Evolutionary conservation across 92 coral and sea anemone genomes (phyloP).

Genomic region (Actinostola sp.): DNA sequence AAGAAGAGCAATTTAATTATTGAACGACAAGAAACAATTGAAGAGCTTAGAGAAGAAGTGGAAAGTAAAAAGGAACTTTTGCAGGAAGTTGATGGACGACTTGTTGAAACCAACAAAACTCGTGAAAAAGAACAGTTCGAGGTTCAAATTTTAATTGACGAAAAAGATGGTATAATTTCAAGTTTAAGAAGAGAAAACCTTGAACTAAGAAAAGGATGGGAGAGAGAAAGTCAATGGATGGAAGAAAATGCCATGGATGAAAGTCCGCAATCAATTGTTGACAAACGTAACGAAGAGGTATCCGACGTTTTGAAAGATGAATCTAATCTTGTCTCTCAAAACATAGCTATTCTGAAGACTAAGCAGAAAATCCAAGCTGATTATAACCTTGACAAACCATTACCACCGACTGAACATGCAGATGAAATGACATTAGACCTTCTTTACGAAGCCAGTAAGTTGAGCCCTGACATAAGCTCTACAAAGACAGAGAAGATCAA

Average conservation of each 20-base stretch:
- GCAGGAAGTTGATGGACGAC: slow-evolving; percentile 33
- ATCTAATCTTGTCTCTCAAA: slow-evolving; percentile 7
- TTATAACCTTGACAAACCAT: slow-evolving; percentile 23
- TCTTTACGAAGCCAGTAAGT: slow-evolving; percentile 9
- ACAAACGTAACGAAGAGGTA: neutral
- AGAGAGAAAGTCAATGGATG: slow-evolving; percentile 50
- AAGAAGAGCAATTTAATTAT: slow-evolving; percentile 26
- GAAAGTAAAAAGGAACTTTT: slow-evolving; percentile 34
- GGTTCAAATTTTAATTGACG: slow-evolving; percentile 29
- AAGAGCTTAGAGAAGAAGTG: slow-evolving; percentile 41
- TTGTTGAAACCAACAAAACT: slow-evolving; percentile 26
- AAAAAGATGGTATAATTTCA: slow-evolving; percentile 40
- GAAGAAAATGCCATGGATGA: slow-evolving; percentile 27
- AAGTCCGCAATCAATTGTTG: neutral
- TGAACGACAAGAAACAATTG: slow-evolving; percentile 40
- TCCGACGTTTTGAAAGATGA: slow-evolving; percentile 14
- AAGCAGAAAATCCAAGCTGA: slow-evolving; percentile 50
- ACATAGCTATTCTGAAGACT: slow-evolving; percentile 39
- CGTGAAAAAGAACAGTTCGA: slow-evolving; percentile 39
- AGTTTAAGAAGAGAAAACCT: slow-evolving; percentile 45
- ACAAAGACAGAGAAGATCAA: slow-evolving; percentile 10
- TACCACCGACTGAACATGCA: slow-evolving; percentile 26
- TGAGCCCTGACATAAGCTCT: neutral
- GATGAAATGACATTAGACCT: slow-evolving; percentile 7
- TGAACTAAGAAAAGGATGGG: slow-evolving; percentile 44